phyloP scores from a whole-genome alignment of 2,888 invertebrate species.

The Gibbula magus region DNA sequence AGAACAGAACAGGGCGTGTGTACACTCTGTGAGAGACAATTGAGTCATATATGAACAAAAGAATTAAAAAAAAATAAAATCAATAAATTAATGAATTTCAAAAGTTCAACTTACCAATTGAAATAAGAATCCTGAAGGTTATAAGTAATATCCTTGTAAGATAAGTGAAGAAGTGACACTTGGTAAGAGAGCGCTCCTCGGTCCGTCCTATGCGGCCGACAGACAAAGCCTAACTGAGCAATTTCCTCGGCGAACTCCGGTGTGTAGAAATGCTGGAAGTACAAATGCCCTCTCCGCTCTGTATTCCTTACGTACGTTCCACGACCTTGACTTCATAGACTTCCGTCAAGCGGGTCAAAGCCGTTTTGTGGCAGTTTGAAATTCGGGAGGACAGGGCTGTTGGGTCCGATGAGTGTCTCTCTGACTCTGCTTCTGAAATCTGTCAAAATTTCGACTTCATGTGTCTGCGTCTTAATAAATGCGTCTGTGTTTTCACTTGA shows the following conservation, averaged over 20 bases:
- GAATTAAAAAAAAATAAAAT: not conserved
- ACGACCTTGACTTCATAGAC: constrained; percentile 1
- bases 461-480: not conserved
- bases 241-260: not conserved
- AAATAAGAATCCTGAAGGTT: not conserved
- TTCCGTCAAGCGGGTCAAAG: constrained; percentile 2
- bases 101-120: not conserved
- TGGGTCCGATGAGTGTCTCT: not conserved
- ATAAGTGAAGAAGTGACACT: not conserved
- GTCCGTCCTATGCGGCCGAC: not conserved
- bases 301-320: not conserved
- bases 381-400: not conserved
- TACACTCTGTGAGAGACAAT: no score
- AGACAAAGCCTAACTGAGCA: not conserved
- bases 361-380: not conserved
- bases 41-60: not conserved
- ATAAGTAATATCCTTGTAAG: no score
- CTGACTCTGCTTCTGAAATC: not conserved
- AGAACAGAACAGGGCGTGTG: no score
- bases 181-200: not conserved
- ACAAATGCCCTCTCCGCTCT: not conserved
- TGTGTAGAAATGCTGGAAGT: not conserved
- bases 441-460: not conserved
- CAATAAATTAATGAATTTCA: not conserved
- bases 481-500: constrained; percentile 19